Conservation (phyloP, 2,113 vertebrate species). For the Psettodes erumei region DNA sequence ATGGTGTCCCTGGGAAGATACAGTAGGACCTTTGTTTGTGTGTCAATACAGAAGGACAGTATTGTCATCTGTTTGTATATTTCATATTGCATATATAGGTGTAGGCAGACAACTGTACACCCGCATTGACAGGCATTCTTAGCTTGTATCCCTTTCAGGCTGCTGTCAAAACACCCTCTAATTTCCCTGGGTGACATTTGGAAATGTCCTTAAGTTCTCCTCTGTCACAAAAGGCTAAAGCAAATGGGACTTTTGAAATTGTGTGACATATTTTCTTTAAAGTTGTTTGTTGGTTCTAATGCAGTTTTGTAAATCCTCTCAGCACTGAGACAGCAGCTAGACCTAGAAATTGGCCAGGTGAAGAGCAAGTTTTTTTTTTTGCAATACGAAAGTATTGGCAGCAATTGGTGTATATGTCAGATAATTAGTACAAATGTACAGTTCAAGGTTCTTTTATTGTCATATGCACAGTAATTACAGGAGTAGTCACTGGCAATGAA, state of each 20-base stretch:
- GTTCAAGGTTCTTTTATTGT: no score
- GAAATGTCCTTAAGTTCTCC: not conserved
- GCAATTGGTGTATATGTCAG: not conserved
- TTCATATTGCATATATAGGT: not conserved
- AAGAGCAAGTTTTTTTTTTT: no score
- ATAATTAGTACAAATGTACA: not conserved
- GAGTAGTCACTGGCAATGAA: no score
- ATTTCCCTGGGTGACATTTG: not conserved
- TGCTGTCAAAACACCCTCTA: not conserved
- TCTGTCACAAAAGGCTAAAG: not conserved
- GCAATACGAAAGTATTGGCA: no score
- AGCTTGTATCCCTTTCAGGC: not conserved
- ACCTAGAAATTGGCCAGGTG: not conserved
- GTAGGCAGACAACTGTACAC: not conserved
- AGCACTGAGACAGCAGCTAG: not conserved
- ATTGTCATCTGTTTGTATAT: not conserved
- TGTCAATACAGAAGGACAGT: not conserved
- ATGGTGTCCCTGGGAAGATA: not conserved
- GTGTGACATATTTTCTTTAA: no score
- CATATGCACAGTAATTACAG: no score
- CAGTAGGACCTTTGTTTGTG: not conserved
- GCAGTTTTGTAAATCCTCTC: not conserved
- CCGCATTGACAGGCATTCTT: not conserved
- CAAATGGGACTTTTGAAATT: not conserved
- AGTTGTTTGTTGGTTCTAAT: not conserved